Base-by-base conservation (phyloP, 1,140 invertebrate genomes). In the Cecropterus lyciades region DNA sequence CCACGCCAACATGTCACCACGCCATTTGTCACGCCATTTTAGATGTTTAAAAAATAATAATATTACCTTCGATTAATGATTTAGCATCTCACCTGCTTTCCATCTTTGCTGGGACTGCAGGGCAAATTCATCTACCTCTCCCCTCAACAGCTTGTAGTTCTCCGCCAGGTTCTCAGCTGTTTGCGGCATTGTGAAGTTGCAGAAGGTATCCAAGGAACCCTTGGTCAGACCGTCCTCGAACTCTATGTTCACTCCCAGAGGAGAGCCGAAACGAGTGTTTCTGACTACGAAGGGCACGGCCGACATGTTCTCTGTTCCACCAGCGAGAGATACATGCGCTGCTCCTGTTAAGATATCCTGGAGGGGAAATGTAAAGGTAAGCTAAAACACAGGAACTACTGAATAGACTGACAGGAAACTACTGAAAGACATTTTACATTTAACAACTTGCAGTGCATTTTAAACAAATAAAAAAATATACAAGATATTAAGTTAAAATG, bases 161-260 rank as follows among this genome's bases (percentile, higher is more conserved):
- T 95, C 97, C 5, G 98, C 99, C 46, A 99, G 93, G 89, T 99
- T 99, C 92, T 99, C 99, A 10, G 99, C 99, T 3, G 99, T 99
- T 46, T 98, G 86, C 1, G 97, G 99, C 99, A 99, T 99, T 0
- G 98, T 96, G 49, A 97, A 94, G 84, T 98, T 97, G 83, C 97
- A 98, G 77, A 98, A 95, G 0, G 94, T 94, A 84, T 99, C 99
- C 6, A 96, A 95, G 15, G 95, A 93, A 96, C 98, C 95, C 0
- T 69, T 63, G 0, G 66, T 98, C 4, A 99, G 87, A 0, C 94
- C 92, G 92, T 99, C 98, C 93, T 99, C 98, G 57, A 99, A 94
- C 72, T 96, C 92, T 57, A 96, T 93, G 56, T 95, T 95, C 17
- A 93, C 91, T 0, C 98, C 98, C 5, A 99, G 92, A 11, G 94